A percentile compares a stretch with the other conserved stretches of the same genome.
Conservation (phyloP, 2,113 vertebrate genomes). For the Caloenas nicobarica region DNA sequence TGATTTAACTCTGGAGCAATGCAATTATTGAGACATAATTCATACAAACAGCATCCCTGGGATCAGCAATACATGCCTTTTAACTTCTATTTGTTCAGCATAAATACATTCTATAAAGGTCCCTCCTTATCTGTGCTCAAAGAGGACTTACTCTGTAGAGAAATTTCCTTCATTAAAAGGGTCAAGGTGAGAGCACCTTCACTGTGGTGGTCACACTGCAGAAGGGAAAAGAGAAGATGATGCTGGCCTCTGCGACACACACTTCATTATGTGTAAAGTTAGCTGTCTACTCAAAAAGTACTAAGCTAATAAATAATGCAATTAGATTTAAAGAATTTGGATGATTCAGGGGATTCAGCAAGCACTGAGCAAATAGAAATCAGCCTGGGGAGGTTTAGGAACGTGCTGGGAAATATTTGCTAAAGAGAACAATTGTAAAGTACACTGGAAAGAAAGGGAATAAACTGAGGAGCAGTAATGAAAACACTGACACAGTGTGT, state of each 20-base stretch:
- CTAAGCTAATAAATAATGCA: background rate
- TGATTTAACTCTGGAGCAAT: background rate
- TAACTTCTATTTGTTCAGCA: background rate
- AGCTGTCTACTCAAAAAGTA: background rate
- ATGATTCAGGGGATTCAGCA: background rate
- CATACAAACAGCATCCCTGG: background rate
- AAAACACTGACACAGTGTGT: background rate
- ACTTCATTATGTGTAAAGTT: background rate
- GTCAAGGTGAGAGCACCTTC: background rate
- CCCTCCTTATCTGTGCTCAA: background rate
- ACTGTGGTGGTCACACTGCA: background rate
- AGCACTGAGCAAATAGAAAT: background rate
- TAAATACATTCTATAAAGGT: background rate
- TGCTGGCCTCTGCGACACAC: background rate
- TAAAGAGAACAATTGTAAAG: background rate
- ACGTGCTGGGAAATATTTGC: background rate
- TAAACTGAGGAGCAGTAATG: background rate
- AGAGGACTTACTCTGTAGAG: background rate
- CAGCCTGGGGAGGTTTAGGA: background rate
- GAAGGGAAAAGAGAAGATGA: background rate
- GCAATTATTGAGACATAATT: background rate
- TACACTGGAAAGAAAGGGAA: background rate
- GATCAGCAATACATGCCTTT: background rate
- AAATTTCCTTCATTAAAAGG: background rate
- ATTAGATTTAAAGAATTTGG: background rate